phyloP scores from a whole-genome alignment of 2,113 vertebrate species.

The Cichladusa arquata region DNA sequence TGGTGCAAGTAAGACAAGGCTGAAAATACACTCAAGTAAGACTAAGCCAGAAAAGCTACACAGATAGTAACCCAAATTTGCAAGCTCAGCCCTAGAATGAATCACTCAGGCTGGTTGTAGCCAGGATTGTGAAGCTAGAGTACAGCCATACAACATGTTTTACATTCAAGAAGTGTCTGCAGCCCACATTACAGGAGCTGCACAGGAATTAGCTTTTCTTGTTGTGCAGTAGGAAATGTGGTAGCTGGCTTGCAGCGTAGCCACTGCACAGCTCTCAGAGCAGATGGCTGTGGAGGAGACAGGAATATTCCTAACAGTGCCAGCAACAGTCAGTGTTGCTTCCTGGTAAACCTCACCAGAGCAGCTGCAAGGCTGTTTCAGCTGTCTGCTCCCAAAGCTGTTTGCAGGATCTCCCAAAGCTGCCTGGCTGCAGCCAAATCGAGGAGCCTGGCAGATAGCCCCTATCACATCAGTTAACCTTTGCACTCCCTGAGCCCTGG shows the following conservation, averaged over 20 bases:
- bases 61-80: background rate
- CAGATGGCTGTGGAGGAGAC: background rate
- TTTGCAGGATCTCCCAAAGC: background rate
- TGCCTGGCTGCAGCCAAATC: background rate
- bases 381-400: background rate
- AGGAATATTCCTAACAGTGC: background rate
- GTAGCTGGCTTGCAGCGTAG: background rate
- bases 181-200: background rate
- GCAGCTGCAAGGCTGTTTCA: background rate
- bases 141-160: background rate
- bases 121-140: background rate
- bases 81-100: background rate
- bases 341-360: background rate
- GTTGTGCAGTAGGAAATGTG: background rate
- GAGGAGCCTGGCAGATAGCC: background rate
- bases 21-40: background rate
- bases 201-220: background rate
- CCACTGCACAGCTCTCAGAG: background rate
- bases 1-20: background rate
- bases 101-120: background rate
- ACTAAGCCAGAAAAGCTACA: background rate
- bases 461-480: background rate
- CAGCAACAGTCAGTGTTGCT: background rate
- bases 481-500: fast-evolving
- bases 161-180: background rate